Evolutionary conservation across 2,888 invertebrate genomes (phyloP).

Genomic region (Dinocampus coccinellae): DNA sequence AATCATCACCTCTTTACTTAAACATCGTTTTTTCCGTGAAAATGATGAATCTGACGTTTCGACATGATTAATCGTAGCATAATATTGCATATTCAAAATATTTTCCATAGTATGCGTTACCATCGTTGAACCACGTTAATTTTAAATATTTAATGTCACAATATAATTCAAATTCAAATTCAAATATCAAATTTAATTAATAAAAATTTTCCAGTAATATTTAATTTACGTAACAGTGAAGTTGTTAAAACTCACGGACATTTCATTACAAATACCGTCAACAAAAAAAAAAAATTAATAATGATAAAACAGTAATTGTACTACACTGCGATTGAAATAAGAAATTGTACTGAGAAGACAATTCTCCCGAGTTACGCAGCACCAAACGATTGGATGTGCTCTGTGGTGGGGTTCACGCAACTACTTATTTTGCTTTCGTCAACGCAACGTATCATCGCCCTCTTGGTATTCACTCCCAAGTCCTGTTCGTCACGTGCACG

Average conservation of each 20-base stretch:
- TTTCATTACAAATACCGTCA: not conserved
- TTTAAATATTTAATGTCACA: not conserved
- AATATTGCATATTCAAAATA: constrained; percentile 66
- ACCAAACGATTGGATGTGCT: constrained; percentile 46
- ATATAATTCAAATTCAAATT: not conserved
- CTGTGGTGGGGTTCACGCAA: constrained; percentile 45
- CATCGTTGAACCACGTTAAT: constrained; percentile 48
- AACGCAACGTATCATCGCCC: constrained; percentile 36
- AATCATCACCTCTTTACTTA: constrained; percentile 64
- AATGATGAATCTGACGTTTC: constrained; percentile 57
- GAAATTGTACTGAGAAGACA: constrained; percentile 48
- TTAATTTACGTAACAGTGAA: not conserved
- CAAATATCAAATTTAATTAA: constrained; percentile 2
- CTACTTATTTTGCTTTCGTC: constrained; percentile 35
- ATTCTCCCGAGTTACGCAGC: constrained; percentile 49
- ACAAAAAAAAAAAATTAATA: not conserved
- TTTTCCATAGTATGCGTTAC: constrained; percentile 68
- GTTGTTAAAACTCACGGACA: not conserved
- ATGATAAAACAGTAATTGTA: too few species aligned
- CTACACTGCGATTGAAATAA: constrained; percentile 43
- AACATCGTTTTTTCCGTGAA: constrained; percentile 62
- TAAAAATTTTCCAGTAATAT: constrained; percentile 1
- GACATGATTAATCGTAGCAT: constrained; percentile 54
- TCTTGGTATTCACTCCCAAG: constrained; percentile 31
- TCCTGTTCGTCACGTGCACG: constrained; percentile 57